Percentiles rank a stretch among this genome's conserved stretches.
These are phyloP conservation scores for Todiramphus chloris DNA, from an alignment of 2,113 vertebrate genomes.

Conservation along the genomic window DNA sequence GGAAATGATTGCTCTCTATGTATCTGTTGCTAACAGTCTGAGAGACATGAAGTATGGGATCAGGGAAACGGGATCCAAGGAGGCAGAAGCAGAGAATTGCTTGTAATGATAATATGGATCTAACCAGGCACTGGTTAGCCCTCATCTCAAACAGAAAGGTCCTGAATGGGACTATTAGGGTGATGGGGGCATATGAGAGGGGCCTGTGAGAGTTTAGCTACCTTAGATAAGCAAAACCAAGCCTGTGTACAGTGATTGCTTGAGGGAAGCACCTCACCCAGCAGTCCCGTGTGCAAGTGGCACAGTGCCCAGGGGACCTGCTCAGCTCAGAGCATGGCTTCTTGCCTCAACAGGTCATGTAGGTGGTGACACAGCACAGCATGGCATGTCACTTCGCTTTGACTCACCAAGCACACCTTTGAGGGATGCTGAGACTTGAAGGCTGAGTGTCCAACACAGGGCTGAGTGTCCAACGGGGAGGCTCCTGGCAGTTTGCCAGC, in stretches of 20 bases:
- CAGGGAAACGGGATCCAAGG: not conserved
- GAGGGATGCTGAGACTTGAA: not conserved
- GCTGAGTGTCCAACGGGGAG: not conserved
- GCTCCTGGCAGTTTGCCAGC: not conserved
- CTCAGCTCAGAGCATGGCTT: not conserved
- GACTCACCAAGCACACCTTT: accelerated
- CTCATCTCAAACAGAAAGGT: not conserved
- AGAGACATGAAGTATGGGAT: not conserved
- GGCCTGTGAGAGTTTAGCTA: not conserved
- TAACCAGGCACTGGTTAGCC: not conserved
- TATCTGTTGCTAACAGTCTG: not conserved
- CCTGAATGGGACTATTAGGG: not conserved
- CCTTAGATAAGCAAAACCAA: not conserved
- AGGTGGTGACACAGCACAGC: not conserved
- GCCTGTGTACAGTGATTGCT: accelerated
- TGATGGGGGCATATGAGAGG: not conserved
- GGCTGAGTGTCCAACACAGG: not conserved
- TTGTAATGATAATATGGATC: not conserved
- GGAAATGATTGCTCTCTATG: not conserved
- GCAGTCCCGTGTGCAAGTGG: not conserved
- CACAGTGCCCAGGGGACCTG: not conserved
- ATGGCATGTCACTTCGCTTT: accelerated
- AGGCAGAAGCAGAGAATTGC: not conserved
- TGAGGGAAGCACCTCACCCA: not conserved
- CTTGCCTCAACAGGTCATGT: not conserved